Base-by-base conservation (phyloP, 2,113 vertebrate species). In the Connochaetes taurinus region DNA sequence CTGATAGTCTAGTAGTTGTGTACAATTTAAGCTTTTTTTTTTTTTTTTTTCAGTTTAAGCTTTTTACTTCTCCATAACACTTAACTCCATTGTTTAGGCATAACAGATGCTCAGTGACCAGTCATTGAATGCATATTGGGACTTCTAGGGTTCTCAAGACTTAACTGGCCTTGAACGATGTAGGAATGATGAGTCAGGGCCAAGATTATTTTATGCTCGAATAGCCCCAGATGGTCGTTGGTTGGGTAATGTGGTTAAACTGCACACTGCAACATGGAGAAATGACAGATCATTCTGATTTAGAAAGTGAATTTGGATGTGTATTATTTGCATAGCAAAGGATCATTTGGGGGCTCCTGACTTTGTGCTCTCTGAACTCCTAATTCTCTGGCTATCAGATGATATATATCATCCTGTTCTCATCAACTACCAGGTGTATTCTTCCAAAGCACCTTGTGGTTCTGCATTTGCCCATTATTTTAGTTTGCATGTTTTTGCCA, bases 381-480 rank as follows among this genome's bases (percentile, higher is more conserved):
- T 62, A 78, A 1, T 81, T 90, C 67, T 96, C 84, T 94, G 90
- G 58, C 74, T 86, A n/a, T 94, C 84, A 93, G 47, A 81, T 88
- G 60, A 81, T 92, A 31, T 13, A 13, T n/a, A 76, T 58, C 15
- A 62, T n/a, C 45, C 29, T 71, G 15, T 71, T 94, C 58, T 92
- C 14, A 92, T 74, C 90, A 92, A 14, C 29, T 90, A 53, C 52
- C 58, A 58, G n/a, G n/a, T 91, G 0, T 91, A 90, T 90, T 97
- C 29, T 87, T 94, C 57, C 52, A 90, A 91, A 97, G n/a, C 96
- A 17, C 27, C 10, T 36, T 31, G 53, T 90, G 90, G 87, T 36
- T 96, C 92, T 27, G 40, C 58, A 64, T 97, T 91, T 96, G 60
- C 74, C 60, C 93, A 16, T 94, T 94, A 78, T 93, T 98, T 97